Evolutionary conservation across 2,113 vertebrate genomes (phyloP).

Genomic region (Macaca fascicularis): T2T-MFA8v1.1 NC_088385.1:103214501-103215000

Average conservation of each 20-base stretch:
- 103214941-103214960: background rate
- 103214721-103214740: background rate
- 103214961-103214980: background rate
- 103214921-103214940: background rate
- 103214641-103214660: background rate
- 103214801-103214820: background rate
- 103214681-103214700: background rate
- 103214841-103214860: constrained; percentile 18
- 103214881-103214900: background rate
- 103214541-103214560: constrained; percentile 26
- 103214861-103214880: constrained; percentile 11
- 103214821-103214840: background rate
- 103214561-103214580: background rate
- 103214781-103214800: background rate
- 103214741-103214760: background rate
- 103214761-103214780: background rate
- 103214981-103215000: background rate
- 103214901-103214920: background rate
- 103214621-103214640: background rate
- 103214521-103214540: constrained; percentile 61
- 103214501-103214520: constrained; percentile 31
- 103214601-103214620: background rate
- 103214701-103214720: background rate
- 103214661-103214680: background rate
- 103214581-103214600: background rate